Evolutionary conservation across 37 sponge, comb jelly and placozoan genomes (phyloP).

Genomic region (Mnemiopsis leidyi): DNA sequence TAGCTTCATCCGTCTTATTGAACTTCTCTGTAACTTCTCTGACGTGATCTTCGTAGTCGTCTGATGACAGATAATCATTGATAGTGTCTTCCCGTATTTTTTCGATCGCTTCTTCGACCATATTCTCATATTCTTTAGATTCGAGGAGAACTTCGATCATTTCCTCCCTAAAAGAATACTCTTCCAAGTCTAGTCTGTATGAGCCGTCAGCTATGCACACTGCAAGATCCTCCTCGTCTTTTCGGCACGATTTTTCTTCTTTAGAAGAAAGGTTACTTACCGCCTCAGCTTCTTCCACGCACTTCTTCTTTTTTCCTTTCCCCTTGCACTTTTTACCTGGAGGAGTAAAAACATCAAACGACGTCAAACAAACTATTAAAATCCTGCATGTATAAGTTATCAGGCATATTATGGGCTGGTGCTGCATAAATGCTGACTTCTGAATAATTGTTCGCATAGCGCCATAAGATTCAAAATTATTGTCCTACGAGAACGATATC

Average conservation of each 20-base stretch:
- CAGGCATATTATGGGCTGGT: no score
- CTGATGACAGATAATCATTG: neutral
- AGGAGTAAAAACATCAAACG: neutral
- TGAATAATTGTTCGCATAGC: no score
- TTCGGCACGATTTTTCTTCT: conserved; percentile 22
- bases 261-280: neutral
- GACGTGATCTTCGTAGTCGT: neutral
- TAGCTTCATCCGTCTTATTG: neutral
- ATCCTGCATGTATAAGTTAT: no score
- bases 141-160: neutral
- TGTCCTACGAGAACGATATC: no score
- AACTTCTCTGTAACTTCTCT: neutral
- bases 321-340: neutral
- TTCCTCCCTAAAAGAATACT: conserved; percentile 41
- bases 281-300: neutral
- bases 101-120: conserved; percentile 1
- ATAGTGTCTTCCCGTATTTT: neutral
- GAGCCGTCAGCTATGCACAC: neutral
- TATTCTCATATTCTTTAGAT: conserved; percentile 47
- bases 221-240: neutral
- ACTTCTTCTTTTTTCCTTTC: neutral
- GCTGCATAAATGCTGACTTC: no score
- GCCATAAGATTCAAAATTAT: no score
- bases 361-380: neutral
- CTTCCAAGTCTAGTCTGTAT: neutral